Conservation (phyloP, 2,888 invertebrate species). For the Dryomyza anilis region DNA sequence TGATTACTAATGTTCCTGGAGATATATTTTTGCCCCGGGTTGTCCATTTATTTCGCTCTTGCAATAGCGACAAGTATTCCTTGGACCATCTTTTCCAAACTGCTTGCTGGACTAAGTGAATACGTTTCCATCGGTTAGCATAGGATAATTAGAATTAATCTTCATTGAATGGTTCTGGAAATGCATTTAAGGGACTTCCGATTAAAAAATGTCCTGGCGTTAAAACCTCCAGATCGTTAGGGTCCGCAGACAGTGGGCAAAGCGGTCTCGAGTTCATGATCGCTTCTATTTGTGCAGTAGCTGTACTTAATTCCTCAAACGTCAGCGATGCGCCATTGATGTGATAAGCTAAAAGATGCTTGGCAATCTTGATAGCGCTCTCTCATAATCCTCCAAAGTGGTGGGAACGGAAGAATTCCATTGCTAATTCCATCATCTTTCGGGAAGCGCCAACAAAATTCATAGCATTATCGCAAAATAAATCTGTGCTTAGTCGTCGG, state of each 20-base stretch:
- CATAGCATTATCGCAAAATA: conserved; percentile 26
- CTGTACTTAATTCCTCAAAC: not conserved
- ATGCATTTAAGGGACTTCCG: not conserved
- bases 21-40: not conserved
- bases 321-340: not conserved
- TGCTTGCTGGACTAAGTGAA: not conserved
- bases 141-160: too few relatives aligned
- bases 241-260: not conserved
- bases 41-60: not conserved
- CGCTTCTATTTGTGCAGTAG: not conserved
- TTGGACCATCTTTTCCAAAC: not conserved
- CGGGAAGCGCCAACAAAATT: conserved; percentile 14
- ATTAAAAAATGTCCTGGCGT: not conserved
- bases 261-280: not conserved
- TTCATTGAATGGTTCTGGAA: not conserved
- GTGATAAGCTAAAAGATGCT: not conserved
- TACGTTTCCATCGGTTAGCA: not conserved
- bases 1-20: not conserved
- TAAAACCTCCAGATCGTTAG: not conserved
- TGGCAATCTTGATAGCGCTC: not conserved
- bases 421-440: not conserved
- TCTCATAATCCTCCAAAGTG: not conserved
- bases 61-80: not conserved
- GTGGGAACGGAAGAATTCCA: not conserved
- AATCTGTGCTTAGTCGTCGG: not conserved